These are phyloP conservation scores for Columba livia DNA, from an alignment of 2,113 vertebrate genomes.

Conservation along the genomic window DNA sequence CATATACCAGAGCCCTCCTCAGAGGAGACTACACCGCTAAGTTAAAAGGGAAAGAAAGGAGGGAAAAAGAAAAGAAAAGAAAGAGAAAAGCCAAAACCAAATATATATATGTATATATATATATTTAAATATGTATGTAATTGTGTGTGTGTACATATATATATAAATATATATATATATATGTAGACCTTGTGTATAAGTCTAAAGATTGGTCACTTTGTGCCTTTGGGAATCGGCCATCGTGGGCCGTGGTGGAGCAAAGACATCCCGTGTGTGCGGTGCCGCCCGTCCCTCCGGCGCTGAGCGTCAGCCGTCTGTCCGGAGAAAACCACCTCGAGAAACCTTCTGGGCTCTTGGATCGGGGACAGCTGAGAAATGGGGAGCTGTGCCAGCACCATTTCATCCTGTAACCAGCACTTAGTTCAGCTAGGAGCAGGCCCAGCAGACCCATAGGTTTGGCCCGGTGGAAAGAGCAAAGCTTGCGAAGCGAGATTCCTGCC, in stretches of 20 bases:
- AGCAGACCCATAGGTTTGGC: not conserved
- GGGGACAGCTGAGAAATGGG: not conserved
- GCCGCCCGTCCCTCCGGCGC: not conserved
- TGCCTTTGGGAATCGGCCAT: constrained; percentile 61
- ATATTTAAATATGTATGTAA: too few relatives aligned
- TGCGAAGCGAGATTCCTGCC: not conserved
- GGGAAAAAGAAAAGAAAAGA: not conserved
- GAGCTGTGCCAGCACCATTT: not conserved
- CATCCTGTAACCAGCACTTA: constrained; percentile 57
- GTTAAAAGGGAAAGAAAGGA: constrained; percentile 63
- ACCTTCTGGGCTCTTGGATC: not conserved
- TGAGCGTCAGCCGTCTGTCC: not conserved
- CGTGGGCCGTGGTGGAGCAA: not conserved
- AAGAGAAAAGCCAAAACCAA: too few relatives aligned
- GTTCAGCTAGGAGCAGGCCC: constrained; percentile 10
- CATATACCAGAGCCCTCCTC: constrained; percentile 30
- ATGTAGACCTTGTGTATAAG: constrained; percentile 45
- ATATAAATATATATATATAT: constrained; percentile 45
- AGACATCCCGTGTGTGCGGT: not conserved
- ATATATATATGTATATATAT: too few relatives aligned
- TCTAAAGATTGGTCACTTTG: constrained; percentile 52
- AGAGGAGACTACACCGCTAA: constrained; percentile 59
- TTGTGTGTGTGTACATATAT: not conserved
- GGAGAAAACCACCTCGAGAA: not conserved
- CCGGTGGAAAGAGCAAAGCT: not conserved